Conservation (phyloP, 35 echinoderm and acorn worm species). For the Lytechinus variegatus region DNA sequence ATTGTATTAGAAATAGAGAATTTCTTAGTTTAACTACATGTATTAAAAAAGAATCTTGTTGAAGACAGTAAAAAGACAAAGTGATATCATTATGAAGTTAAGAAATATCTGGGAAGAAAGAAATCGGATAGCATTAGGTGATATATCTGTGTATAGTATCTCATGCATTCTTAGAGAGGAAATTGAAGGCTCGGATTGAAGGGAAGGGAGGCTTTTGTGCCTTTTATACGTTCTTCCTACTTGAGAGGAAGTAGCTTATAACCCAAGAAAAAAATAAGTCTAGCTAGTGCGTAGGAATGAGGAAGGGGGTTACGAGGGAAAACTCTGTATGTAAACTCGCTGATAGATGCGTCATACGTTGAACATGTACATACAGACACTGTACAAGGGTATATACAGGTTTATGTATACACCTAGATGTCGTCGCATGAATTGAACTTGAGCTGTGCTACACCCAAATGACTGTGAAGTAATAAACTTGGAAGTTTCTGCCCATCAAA, state of each 20-base stretch:
- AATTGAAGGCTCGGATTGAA: no score
- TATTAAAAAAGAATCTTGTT: no score
- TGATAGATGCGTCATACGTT: background rate
- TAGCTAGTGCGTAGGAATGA: background rate
- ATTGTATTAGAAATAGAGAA: no score
- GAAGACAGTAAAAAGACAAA: no score
- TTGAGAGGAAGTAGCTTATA: conserved; percentile 11
- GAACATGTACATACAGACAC: background rate
- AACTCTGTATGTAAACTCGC: background rate
- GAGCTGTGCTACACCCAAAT: background rate
- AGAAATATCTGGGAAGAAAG: no score
- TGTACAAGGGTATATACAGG: background rate
- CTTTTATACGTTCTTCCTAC: background rate
- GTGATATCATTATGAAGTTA: no score
- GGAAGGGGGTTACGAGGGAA: conserved; percentile 3
- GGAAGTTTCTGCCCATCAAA: no score
- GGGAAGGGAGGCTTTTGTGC: background rate
- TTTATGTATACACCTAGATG: background rate
- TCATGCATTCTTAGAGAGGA: no score
- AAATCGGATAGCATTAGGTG: no score
- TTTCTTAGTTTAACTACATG: no score
- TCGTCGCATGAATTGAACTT: background rate
- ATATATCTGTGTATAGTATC: no score
- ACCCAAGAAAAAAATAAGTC: background rate
- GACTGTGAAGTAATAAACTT: background rate